Base-by-base conservation (phyloP, 2,113 vertebrate species). In the Leucosticte australis region DNA sequence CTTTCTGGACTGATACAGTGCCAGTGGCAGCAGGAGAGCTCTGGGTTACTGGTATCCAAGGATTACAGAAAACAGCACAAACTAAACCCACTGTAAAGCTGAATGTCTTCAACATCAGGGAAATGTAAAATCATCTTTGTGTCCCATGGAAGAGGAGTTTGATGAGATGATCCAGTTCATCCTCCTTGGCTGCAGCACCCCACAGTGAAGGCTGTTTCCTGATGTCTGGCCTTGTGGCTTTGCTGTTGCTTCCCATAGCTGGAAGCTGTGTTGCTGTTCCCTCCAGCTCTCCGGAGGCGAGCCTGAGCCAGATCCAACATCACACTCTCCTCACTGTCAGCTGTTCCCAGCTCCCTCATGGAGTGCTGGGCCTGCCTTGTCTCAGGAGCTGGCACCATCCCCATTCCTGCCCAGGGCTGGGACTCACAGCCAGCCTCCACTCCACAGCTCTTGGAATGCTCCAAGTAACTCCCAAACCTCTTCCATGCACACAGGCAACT, bases 191-290 rank as follows among this genome's bases (percentile, higher is more conserved):
- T 5, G 0, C 60, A 46, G 41, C 44, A 77, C 30, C 63, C 68
- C 64, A 11, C 13, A 30, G 69, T 11, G 5, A 89, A 55, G 62
- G 80, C 94, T 59, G 73, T 49, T 71, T 79, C 94, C 88, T 70
- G 44, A 20, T 9, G 49, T 77, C 68, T 44, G 33, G 57, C 89
- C 50, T 46, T 2, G 3, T 49, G 70, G 6, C 53, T 46, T 26
- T 53, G 76, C 87, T 74, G 68, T 10, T 49, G 62, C 57, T 67
- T 85, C 89, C 91, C 50, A 62, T 87, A 92, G 95, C 96, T 94
- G 93, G 82, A 31, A 33, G 62, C 10, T 0, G 37, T 20, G 49
- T 11, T 73, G 74, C 87, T 53, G 74, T 47, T 91, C 78, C 50
- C 88, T 77, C 64, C 10, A 41, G 90, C 85, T 76, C 87, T 69